These are phyloP conservation scores for Sphecodes monilicornis DNA, from an alignment of 2,888 invertebrate genomes.

Conservation along the genomic window DNA sequence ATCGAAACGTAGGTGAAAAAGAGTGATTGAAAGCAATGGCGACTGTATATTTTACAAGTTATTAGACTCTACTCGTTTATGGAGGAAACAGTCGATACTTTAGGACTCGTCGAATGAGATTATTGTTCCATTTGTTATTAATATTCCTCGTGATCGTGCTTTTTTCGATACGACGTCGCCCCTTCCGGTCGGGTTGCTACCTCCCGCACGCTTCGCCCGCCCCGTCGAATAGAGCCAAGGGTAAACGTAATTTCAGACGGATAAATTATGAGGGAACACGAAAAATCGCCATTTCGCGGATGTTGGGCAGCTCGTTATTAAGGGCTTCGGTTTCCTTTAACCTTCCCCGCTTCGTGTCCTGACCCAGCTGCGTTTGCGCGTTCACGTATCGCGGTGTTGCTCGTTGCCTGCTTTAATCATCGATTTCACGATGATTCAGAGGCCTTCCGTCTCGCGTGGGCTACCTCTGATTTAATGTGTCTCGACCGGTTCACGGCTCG, in stretches of 20 bases:
- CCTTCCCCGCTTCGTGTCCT: constrained; percentile 19
- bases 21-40: not conserved
- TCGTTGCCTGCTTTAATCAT: constrained; percentile 57
- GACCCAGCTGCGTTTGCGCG: constrained; percentile 34
- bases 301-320: constrained; percentile 73
- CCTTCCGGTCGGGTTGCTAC: constrained; percentile 31
- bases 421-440: constrained; percentile 68
- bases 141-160: constrained; percentile 30
- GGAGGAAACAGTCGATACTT: not conserved
- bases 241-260: constrained; percentile 77
- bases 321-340: constrained; percentile 60
- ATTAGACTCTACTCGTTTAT: no score
- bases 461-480: constrained; percentile 44
- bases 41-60: not conserved
- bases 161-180: constrained; percentile 37
- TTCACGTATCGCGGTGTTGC: constrained; percentile 40
- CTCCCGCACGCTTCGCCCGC: constrained; percentile 29
- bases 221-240: constrained; percentile 68
- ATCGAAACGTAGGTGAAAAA: not conserved
- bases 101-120: not conserved
- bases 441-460: constrained; percentile 53
- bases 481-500: constrained; percentile 43
- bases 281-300: constrained; percentile 78
- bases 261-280: constrained; percentile 77
- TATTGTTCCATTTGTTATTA: not conserved